Evolutionary conservation across 1,140 invertebrate genomes (phyloP).

Genomic region (Asobara japonica): DNA sequence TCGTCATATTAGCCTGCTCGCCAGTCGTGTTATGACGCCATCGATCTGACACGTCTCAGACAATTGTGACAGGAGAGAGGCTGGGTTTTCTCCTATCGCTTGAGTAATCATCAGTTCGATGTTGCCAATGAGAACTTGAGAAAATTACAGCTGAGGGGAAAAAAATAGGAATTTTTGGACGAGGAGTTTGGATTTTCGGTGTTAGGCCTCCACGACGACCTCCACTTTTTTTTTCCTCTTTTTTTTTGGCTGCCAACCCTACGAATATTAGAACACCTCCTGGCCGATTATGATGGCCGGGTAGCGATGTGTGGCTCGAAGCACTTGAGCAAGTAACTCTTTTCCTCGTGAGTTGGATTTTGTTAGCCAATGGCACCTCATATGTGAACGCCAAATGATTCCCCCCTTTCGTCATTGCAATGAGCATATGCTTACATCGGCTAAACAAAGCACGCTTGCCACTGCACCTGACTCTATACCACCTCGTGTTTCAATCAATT

Average conservation of each 20-base stretch:
- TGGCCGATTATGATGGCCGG: slow-evolving; percentile 53
- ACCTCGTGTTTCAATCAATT: slow-evolving; percentile 4
- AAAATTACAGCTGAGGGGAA: neutral
- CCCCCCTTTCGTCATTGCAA: neutral
- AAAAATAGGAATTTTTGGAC: neutral
- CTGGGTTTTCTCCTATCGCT: neutral
- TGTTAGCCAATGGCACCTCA: slow-evolving; percentile 40
- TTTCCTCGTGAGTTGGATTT: slow-evolving; percentile 50
- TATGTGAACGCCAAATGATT: slow-evolving; percentile 42
- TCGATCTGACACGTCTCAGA: slow-evolving; percentile 54
- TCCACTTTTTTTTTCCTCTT: too few relatives aligned
- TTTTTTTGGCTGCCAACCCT: slow-evolving; percentile 36
- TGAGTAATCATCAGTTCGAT: neutral
- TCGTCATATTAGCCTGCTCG: slow-evolving; percentile 48
- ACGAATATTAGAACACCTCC: slow-evolving; percentile 58
- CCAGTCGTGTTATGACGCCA: slow-evolving; percentile 52
- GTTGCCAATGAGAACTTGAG: neutral
- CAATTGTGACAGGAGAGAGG: slow-evolving; percentile 40
- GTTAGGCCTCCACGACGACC: too few relatives aligned
- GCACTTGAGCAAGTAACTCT: slow-evolving; percentile 66
- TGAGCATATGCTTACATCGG: neutral
- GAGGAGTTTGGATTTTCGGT: too few relatives aligned
- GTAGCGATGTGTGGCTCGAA: slow-evolving; percentile 64
- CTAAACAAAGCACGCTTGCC: too few relatives aligned
- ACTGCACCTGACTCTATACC: too few relatives aligned